These are phyloP conservation scores for Drepana falcataria DNA, from an alignment of 2,888 invertebrate species.

Conservation along the genomic window DNA sequence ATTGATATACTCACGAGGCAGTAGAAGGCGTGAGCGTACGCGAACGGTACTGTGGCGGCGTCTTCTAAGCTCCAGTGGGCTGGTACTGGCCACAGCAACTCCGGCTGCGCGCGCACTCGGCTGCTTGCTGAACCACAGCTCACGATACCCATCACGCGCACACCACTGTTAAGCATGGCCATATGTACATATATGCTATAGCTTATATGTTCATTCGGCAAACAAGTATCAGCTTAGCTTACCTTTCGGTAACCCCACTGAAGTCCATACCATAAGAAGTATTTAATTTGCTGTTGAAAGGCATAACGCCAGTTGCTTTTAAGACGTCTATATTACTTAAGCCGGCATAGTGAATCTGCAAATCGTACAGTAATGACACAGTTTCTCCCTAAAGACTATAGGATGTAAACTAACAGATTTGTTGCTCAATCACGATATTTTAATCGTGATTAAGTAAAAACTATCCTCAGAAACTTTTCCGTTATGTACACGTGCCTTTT, in stretches of 20 bases:
- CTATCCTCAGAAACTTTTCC: no score
- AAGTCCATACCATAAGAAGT: conserved; percentile 44
- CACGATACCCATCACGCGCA: conserved; percentile 82
- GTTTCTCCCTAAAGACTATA: no score
- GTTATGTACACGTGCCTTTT: no score
- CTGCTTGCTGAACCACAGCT: conserved; percentile 71
- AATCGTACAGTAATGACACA: conserved; percentile 1
- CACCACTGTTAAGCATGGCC: conserved; percentile 55
- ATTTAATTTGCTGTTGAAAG: conserved; percentile 7
- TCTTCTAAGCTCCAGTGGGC: conserved; percentile 83
- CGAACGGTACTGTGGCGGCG: conserved; percentile 86
- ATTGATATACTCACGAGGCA: conserved; percentile 34
- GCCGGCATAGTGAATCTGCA: conserved; percentile 42
- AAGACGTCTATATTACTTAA: conserved; percentile 32
- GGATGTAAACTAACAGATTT: no score
- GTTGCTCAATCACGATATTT: no score
- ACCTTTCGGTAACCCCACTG: conserved; percentile 46
- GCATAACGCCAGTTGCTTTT: conserved; percentile 24
- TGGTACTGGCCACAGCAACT: conserved; percentile 82
- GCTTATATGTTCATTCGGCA: no score
- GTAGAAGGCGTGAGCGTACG: conserved; percentile 79
- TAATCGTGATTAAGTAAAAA: no score
- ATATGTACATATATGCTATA: no score
- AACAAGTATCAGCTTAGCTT: conserved; percentile 2
- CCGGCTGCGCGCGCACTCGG: conserved; percentile 68